Evolutionary conservation across 1,140 invertebrate species (phyloP), one percentile per base, ranked within the genome.

Genomic region (Mizuhopecten yessoensis): DNA sequence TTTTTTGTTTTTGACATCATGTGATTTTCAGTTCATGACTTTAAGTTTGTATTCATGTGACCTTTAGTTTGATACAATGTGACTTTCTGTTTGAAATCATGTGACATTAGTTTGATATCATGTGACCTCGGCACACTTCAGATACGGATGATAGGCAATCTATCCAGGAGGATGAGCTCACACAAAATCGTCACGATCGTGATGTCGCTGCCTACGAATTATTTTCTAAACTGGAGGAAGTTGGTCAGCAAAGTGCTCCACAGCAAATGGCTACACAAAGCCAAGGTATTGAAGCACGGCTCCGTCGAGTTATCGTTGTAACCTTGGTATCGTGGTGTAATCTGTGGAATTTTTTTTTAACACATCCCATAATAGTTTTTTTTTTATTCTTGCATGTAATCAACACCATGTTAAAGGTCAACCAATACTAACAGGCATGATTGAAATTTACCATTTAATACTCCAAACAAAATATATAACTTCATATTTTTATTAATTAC

Each of bases 161-260:
- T n/a, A 86, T 92, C n/a, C 49, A 36, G 34, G 92, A 90, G 49
- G 91, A 92, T 90, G 89, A 92, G 86, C 34, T 90, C 0, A 75
- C 90, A 29, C 89, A 86, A 34, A 90, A 88, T 33, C 88, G 90
- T 42, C 88, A 92, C 33, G 88, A 92, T 23, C 86, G 92, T 89
- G 57, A 75, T 5, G 17, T 36, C 36, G 90, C 87, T 87, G 87
- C 88, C 34, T 89, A 88, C 15, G 91, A 92, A 86, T 89, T 92
- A 33, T 90, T 92, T 87, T 49, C 89, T 7, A 90, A 90, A 34
- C 89, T 92, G 33, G 91, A 92, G 36, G 75, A 88, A 20, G 86
- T 92, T 57, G 89, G 88, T 89, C 91, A 90, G 34, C 57, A 92
- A 49, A 33, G 49, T 45, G 88, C 90, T 49, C 92, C 91, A 29